Base-by-base conservation (phyloP, 2,888 invertebrate species). In the Silvanus unidentatus region DNA sequence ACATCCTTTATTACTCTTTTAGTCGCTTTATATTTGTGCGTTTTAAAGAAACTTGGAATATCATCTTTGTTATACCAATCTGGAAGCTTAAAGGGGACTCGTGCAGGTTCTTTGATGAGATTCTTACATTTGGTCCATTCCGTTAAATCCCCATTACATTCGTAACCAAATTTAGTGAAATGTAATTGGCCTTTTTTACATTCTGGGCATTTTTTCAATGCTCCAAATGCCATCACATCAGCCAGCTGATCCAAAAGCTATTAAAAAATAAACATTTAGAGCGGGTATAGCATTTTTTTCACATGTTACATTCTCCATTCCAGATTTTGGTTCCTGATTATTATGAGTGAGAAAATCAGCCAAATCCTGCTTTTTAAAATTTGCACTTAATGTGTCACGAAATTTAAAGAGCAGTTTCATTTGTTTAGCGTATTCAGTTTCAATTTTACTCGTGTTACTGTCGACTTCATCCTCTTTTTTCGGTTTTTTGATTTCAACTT, bases 71-170 rank as follows among this genome's bases (percentile, higher is more conserved):
- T 77, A 12, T 84, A 74, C 0, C 77, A 75, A 0, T 71, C 59
- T 0, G 93, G 87, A 11, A 96, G 70, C 55, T 72, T 75, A 66
- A 94, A 88, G 5, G 80, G 71, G 4, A 63, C 74, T 46, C 95
- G 76, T 50, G 81, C 75, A 0, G 97, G 97, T 34, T 82, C 79
- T 57, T 81, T 81, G 1, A 52, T 54, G 0, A 82, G 78, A 58
- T 82, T 78, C 43, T 79, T 76, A 69, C 98, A 98, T 69, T 89
- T 90, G 0, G 89, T 85, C 93, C 94, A 98, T 65, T 93, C 95
- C 9, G 83, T 85, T 27, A 89, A 59, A 64, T 85, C 75, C 16
- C 80, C 80, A 70, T 60, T 45, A 68, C 98, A 99, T 50, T 81
- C 77, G 66, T 98, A 99, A 2, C 90, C 88, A 47, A 79, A 75